Evolutionary conservation across 2,113 vertebrate species (phyloP).

Genomic region (Corythoichthys haematopterus): DNA sequence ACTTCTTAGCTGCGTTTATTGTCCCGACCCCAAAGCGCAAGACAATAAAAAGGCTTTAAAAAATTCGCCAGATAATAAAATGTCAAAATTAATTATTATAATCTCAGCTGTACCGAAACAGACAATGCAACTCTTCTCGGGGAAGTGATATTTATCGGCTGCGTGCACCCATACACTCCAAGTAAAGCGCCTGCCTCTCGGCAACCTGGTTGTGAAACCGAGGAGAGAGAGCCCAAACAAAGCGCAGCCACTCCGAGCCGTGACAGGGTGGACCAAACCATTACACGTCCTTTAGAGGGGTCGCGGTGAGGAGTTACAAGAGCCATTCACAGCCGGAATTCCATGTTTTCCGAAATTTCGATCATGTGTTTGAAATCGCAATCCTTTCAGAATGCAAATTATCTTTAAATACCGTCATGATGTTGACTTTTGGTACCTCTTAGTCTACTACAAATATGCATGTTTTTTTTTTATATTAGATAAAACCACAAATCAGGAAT

Average conservation of each 20-base stretch:
- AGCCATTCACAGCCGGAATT: not conserved
- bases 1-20: constrained; percentile 22
- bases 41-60: not conserved
- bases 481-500: too few relatives aligned
- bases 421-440: not conserved
- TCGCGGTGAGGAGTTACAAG: not conserved
- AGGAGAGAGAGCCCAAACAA: constrained; percentile 24
- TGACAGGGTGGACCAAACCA: constrained; percentile 51
- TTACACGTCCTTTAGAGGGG: constrained; percentile 28
- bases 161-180: constrained; percentile 10
- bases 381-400: not conserved
- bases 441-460: too few relatives aligned
- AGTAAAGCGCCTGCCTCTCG: not conserved
- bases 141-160: not conserved
- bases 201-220: constrained; percentile 3
- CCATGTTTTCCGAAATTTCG: not conserved
- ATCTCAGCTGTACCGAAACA: constrained; percentile 5
- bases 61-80: not conserved
- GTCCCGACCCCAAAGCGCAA: too few relatives aligned
- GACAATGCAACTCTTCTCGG: constrained; percentile 14
- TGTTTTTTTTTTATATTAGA: too few relatives aligned
- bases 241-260: constrained; percentile 18
- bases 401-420: not conserved
- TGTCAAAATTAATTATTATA: not conserved
- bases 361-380: not conserved